phyloP scores from a whole-genome alignment of 2,113 vertebrate species.

The Rhabdornis inornatus region DNA sequence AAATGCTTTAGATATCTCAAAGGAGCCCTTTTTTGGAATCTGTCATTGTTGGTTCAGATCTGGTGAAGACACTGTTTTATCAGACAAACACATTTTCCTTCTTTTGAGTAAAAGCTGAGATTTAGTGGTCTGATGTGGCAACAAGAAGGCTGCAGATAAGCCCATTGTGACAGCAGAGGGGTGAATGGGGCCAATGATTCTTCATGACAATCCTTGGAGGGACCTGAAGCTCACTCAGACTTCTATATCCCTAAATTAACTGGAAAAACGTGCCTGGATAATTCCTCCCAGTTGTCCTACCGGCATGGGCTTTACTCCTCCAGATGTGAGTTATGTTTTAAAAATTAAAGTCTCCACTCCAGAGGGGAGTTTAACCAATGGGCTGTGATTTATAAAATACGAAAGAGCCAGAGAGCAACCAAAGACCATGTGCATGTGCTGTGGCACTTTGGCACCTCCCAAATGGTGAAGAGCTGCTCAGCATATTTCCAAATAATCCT shows the following conservation, averaged over 20 bases:
- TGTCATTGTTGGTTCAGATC: not conserved
- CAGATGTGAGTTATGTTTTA: not conserved
- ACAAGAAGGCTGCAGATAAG: not conserved
- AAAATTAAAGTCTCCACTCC: not conserved
- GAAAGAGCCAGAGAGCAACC: not conserved
- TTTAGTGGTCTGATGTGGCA: not conserved
- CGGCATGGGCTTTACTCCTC: not conserved
- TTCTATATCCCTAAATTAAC: not conserved
- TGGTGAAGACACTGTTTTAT: not conserved
- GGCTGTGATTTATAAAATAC: not conserved
- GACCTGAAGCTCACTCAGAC: not conserved
- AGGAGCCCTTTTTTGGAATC: not conserved
- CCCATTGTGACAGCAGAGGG: not conserved
- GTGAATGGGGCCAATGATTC: accelerated
- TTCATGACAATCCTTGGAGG: not conserved
- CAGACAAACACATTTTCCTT: not conserved
- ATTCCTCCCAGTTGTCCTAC: not conserved
- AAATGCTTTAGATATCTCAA: not conserved
- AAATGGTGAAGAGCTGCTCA: not conserved
- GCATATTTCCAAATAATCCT: not conserved
- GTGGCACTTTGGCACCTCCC: not conserved
- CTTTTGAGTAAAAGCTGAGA: not conserved
- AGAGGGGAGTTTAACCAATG: not conserved
- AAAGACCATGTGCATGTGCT: not conserved
- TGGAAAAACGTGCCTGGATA: not conserved